phyloP scores from a whole-genome alignment of 2,113 vertebrate genomes.

The Lampris incognitus region DNA sequence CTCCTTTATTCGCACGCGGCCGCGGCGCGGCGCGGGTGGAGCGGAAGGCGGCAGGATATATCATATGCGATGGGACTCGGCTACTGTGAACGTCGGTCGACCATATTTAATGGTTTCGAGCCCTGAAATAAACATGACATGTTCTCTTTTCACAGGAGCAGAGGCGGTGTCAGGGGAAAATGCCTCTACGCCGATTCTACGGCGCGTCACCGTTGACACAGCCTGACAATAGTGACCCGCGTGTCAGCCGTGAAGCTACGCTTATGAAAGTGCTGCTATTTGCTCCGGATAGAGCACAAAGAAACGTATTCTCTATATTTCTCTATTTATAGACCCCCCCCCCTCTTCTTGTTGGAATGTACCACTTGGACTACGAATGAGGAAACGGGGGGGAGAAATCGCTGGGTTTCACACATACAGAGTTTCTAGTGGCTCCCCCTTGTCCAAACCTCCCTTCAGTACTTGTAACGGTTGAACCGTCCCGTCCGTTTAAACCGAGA shows the following conservation, averaged over 20 bases:
- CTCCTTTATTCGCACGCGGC: too few relatives aligned
- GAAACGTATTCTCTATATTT: conserved; percentile 80
- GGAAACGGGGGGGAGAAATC: conserved; percentile 61
- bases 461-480: conserved; percentile 84
- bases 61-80: too few relatives aligned
- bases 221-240: neutral
- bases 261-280: conserved; percentile 44
- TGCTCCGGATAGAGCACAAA: conserved; percentile 79
- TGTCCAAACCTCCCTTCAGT: conserved; percentile 57
- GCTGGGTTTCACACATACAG: conserved; percentile 53
- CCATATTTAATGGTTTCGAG: too few relatives aligned
- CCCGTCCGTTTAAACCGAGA: conserved; percentile 98
- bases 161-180: neutral
- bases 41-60: neutral
- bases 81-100: too few relatives aligned
- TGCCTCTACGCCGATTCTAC: neutral
- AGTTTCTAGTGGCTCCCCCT: conserved; percentile 52
- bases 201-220: neutral
- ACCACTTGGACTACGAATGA: conserved; percentile 84
- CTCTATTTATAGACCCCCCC: conserved; percentile 85
- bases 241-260: conserved; percentile 22
- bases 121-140: neutral
- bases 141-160: neutral
- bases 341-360: conserved; percentile 78
- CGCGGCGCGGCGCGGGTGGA: neutral